phyloP scores from a whole-genome alignment of 2,797 vertebrate species.

The Psittacula echo region DNA sequence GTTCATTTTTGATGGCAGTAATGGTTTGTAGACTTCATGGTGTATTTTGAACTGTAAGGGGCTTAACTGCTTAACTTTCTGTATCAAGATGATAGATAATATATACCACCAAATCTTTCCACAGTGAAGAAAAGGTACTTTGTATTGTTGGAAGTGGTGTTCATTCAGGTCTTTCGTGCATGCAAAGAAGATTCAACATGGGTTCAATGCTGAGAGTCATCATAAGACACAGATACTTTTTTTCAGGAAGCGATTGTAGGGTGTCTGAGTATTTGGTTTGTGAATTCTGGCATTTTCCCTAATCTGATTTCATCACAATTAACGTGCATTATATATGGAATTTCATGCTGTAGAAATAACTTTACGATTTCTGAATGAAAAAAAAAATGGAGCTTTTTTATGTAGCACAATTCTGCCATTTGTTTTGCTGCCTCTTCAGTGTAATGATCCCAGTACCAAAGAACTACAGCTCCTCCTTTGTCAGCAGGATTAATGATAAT shows the following conservation, averaged over 20 bases:
- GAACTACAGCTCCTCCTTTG: constrained; percentile 67
- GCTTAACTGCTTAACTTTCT: constrained; percentile 54
- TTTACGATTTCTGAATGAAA: background rate
- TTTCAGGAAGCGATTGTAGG: background rate
- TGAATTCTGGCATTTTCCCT: constrained; percentile 23
- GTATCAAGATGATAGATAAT: constrained; percentile 13
- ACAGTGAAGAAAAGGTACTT: constrained; percentile 27
- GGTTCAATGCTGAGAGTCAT: constrained; percentile 3
- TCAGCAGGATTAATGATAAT: constrained; percentile 71
- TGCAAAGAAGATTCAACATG: constrained; percentile 3
- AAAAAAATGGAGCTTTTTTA: background rate
- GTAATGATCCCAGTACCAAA: constrained; percentile 58
- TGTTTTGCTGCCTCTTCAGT: constrained; percentile 57
- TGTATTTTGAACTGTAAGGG: constrained; percentile 35
- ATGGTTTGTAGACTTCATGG: constrained; percentile 66
- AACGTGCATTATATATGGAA: background rate
- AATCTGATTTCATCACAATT: background rate
- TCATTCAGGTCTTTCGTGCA: background rate
- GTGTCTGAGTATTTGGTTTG: background rate
- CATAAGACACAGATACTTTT: background rate
- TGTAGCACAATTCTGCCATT: constrained; percentile 33
- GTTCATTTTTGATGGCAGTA: constrained; percentile 63
- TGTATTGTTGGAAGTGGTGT: background rate
- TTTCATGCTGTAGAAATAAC: constrained; percentile 22
- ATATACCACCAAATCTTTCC: constrained; percentile 10